Evolutionary conservation across 2,797 vertebrate genomes (phyloP).

Genomic region (Limosa lapponica): DNA sequence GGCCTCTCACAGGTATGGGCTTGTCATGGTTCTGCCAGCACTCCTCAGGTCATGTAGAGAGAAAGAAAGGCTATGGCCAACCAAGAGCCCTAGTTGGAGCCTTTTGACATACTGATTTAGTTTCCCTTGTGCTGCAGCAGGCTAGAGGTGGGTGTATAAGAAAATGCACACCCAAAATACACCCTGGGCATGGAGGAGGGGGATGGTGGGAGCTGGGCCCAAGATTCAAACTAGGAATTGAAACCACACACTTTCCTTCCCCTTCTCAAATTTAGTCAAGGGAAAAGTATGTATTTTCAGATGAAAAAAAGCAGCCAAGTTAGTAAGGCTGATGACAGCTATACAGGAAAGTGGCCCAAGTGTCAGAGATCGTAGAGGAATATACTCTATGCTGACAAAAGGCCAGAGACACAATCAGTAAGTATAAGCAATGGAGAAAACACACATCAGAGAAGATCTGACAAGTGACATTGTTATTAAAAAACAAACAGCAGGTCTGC

Average conservation of each 20-base stretch:
- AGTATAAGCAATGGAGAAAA: neutral
- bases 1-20: neutral
- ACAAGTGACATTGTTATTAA: neutral
- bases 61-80: neutral
- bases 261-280: neutral
- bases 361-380: neutral
- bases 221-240: neutral
- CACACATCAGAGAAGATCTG: neutral
- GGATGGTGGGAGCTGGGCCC: neutral
- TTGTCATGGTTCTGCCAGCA: accelerated
- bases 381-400: neutral
- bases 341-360: neutral
- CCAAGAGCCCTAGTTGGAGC: neutral
- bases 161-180: neutral
- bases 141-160: neutral
- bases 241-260: neutral
- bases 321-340: neutral
- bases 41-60: accelerated
- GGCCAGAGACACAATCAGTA: neutral
- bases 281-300: neutral
- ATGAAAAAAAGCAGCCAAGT: neutral
- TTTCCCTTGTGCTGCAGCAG: neutral
- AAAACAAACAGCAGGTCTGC: neutral
- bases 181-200: neutral
- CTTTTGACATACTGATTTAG: neutral